A percentile compares a stretch with the other conserved stretches of the same genome.
phyloP scores from a whole-genome alignment of 2,113 vertebrate species.

The human region GRCh38 chr9:130830501-130831000 shows the following conservation, averaged over 20 bases:
- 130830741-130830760: not conserved
- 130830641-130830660: not conserved
- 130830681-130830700: not conserved
- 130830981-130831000: not conserved
- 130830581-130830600: not conserved
- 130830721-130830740: not conserved
- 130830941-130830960: not conserved
- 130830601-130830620: not conserved
- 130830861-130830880: not conserved
- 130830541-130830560: not conserved
- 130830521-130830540: slow-evolving; percentile 26
- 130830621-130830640: not conserved
- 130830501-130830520: not conserved
- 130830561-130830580: slow-evolving; percentile 2
- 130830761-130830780: not conserved
- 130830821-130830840: not conserved
- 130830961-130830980: not conserved
- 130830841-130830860: no score
- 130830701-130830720: not conserved
- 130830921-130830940: not conserved
- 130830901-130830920: not conserved
- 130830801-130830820: not conserved
- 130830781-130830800: not conserved
- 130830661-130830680: not conserved
- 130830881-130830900: not conserved